Evolutionary conservation across 2,113 vertebrate genomes (phyloP).

Genomic region (Dicaeum eximium): DNA sequence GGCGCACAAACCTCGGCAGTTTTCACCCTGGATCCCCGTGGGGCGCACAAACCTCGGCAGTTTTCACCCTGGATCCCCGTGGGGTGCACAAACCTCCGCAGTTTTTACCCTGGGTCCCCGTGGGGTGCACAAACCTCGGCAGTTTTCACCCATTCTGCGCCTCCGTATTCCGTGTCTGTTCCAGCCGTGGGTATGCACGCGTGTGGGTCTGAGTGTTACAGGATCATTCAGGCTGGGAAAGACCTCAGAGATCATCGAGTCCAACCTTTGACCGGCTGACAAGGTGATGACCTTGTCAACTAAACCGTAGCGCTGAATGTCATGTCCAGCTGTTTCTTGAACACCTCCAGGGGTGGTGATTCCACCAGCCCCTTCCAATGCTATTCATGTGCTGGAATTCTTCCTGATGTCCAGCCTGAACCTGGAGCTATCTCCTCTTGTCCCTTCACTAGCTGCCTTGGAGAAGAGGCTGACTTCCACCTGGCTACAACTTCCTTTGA

Average conservation of each 20-base stretch:
- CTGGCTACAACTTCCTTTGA: not conserved
- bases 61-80: too few species aligned
- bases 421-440: not conserved
- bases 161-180: accelerated
- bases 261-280: not conserved
- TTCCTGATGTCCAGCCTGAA: not conserved
- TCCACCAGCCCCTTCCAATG: not conserved
- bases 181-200: not conserved
- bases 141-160: accelerated
- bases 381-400: not conserved
- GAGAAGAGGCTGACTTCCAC: not conserved
- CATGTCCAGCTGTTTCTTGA: not conserved
- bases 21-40: too few species aligned
- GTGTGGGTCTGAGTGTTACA: too few species aligned
- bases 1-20: accelerated
- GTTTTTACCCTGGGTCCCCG: not conserved
- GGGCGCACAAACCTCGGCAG: accelerated
- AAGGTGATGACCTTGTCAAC: not conserved
- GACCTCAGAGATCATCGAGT: too few species aligned
- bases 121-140: accelerated
- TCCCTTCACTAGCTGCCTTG: not conserved
- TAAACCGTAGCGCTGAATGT: too few species aligned
- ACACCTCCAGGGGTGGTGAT: not conserved
- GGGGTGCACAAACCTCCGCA: accelerated
- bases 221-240: not conserved